phyloP scores from a whole-genome alignment of 1,140 invertebrate genomes.

The Uloborus diversus region DNA sequence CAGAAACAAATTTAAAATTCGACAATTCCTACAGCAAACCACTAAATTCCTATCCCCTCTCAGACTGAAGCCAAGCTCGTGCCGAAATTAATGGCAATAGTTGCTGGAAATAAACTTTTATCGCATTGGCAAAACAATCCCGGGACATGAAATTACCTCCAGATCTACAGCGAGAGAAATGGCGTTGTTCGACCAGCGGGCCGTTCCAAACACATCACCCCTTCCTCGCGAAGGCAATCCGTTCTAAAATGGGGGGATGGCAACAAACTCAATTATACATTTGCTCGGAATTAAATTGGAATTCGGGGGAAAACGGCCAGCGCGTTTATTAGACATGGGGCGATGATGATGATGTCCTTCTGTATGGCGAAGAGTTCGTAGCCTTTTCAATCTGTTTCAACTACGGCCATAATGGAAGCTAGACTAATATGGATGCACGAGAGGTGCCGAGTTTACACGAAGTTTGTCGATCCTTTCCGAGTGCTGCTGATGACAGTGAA shows the following conservation, averaged over 20 bases:
- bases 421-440: too few species aligned
- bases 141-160: background rate
- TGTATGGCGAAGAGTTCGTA: background rate
- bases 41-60: too few species aligned
- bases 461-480: too few species aligned
- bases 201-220: too few species aligned
- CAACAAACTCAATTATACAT: constrained; percentile 19
- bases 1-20: too few species aligned
- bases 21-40: too few species aligned
- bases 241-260: background rate
- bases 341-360: background rate
- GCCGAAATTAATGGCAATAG: background rate
- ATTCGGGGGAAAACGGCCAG: constrained; percentile 21
- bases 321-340: constrained; percentile 13
- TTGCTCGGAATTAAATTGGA: constrained; percentile 21
- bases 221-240: background rate
- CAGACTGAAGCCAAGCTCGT: background rate
- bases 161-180: too few species aligned
- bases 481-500: background rate
- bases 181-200: too few species aligned
- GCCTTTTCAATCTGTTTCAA: background rate
- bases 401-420: too few species aligned
- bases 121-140: background rate
- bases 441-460: too few species aligned
- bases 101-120: background rate